Evolutionary conservation across 2,113 vertebrate genomes (phyloP), one percentile per base, ranked within the genome.

Genomic region (Nothocercus nigrocapillus): DNA sequence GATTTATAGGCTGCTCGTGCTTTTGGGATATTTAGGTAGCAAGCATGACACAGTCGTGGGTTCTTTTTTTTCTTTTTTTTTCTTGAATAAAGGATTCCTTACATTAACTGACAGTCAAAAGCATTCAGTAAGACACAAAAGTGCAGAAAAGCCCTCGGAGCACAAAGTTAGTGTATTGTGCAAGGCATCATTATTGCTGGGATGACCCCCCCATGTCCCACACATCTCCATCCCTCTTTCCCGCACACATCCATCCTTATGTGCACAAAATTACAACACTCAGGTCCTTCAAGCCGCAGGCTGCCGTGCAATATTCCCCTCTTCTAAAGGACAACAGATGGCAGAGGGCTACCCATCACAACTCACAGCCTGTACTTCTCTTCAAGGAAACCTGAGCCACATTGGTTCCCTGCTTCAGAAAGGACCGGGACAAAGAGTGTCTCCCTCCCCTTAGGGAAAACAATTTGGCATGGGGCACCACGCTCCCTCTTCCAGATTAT

Each of bases 311-410:
- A 47, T 42, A 4, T 30, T 85, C 34, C 34, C 51, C 70, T 42
- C 20, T 18, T 13, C 34, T 25, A 49, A 27, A 79, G 32, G 45
- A 25, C 32, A 44, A 83, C 53, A 66, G 42, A 47, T 77, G 77
- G 51, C 85, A 82, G n/a, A 72, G 36, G 1, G 0, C 36, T 80
- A 21, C 28, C 30, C 58, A 7, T 34, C 61, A 40, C 44, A n/a
- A 4, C 16, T 9, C 42, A 54, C 1, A 3, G 1, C 1, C 40
- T 61, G 2, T 44, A 22, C 40, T 9, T 49, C 0, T 10, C 61
- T 0, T 0, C 4, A 1, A 0, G 7, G 85, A 32, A 91, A 89
- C 32, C 32, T 11, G 73, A 80, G 19, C 53, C 56, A 18, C 47
- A 88, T 47, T 19, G 25, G 8, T 44, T 15, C 25, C 28, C 30